A percentile compares a stretch with the other conserved stretches of the same genome.
phyloP scores from a whole-genome alignment of 2,113 vertebrate species.

The Callopanchax toddi region DNA sequence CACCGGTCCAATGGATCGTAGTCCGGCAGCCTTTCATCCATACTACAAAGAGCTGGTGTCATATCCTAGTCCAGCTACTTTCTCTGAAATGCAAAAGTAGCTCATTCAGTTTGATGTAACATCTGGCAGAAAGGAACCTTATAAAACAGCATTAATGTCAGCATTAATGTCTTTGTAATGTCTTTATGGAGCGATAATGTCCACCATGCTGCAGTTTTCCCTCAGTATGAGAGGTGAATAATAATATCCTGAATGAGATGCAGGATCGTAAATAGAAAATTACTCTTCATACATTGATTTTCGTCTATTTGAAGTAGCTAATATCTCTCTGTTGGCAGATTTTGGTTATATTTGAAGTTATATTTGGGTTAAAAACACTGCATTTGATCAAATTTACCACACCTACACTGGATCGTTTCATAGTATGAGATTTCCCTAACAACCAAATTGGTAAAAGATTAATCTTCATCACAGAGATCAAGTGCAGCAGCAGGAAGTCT shows the following conservation, averaged over 20 bases:
- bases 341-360: too few relatives aligned
- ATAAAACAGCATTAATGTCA: too few relatives aligned
- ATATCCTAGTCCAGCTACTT: constrained; percentile 5
- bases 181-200: background rate
- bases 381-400: background rate
- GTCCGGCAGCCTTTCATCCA: constrained; percentile 58
- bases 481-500: constrained; percentile 11
- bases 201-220: background rate
- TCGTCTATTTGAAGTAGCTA: too few relatives aligned
- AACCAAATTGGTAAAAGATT: constrained; percentile 1
- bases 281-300: background rate
- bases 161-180: too few relatives aligned
- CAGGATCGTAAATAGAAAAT: background rate
- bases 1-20: too few relatives aligned
- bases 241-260: background rate
- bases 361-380: too few relatives aligned
- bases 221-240: background rate
- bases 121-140: too few relatives aligned
- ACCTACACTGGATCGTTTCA: too few relatives aligned
- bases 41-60: constrained; percentile 47
- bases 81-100: constrained; percentile 18
- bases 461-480: constrained; percentile 19
- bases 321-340: too few relatives aligned
- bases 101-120: background rate
- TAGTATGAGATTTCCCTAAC: background rate